These are phyloP conservation scores for Ophiodon elongatus DNA, from an alignment of 2,113 vertebrate genomes.

Conservation along the genomic window DNA sequence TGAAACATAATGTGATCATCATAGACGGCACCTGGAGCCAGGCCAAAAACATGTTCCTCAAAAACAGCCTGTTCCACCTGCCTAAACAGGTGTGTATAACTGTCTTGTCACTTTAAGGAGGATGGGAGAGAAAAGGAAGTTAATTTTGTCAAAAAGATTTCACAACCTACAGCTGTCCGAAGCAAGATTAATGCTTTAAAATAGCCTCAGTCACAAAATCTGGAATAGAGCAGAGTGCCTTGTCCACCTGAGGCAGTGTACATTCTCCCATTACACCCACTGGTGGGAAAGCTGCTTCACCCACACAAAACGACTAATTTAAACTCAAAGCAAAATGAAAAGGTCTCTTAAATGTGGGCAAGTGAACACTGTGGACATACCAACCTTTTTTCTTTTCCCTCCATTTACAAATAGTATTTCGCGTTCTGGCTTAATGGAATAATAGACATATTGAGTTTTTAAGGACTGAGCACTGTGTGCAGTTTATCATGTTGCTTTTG, in stretches of 20 bases:
- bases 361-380: background rate
- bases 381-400: too few relatives aligned
- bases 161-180: background rate
- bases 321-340: background rate
- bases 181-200: background rate
- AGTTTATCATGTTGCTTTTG: too few relatives aligned
- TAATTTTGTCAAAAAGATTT: too few relatives aligned
- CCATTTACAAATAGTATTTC: too few relatives aligned
- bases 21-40: constrained; percentile 99
- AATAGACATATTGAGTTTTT: too few relatives aligned
- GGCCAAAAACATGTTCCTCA: constrained; percentile 97
- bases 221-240: background rate
- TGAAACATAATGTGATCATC: constrained; percentile 89
- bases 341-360: background rate
- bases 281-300: background rate
- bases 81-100: constrained; percentile 89
- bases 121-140: background rate
- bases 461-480: too few relatives aligned
- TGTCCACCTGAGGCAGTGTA: background rate
- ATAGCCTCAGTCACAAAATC: background rate
- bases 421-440: too few relatives aligned
- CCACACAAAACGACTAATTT: constrained; percentile 14
- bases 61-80: constrained; percentile 92
- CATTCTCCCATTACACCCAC: background rate
- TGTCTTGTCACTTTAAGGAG: background rate